Evolutionary conservation across 2,797 vertebrate species (phyloP), one percentile per base, ranked within the genome.

Genomic region (Columba guinea): DNA sequence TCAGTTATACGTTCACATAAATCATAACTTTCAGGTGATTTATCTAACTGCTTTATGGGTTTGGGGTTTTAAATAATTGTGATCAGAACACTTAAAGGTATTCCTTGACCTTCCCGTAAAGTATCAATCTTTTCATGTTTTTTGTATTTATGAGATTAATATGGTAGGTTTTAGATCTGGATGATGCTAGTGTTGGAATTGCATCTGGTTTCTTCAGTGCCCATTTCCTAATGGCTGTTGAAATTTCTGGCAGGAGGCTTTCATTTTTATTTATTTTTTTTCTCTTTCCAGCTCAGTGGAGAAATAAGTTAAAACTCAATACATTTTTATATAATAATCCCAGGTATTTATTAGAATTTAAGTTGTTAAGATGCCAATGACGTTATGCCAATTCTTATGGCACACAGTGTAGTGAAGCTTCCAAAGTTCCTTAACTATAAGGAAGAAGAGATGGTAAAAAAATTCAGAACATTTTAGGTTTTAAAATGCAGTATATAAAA

Each of bases 311-410:
- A 59, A 64, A 90, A 48, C n/a, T 70, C 59, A 65, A 2, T 30
- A 32, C 8, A 7, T 89, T 71, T 87, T 79, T 52, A 87, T 94
- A 56, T 62, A 52, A 78, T 68, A 81, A 46, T 4, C 14, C 17
- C 4, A 52, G n/a, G n/a, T 60, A 34, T 46, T 85, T 13, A 9
- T 35, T 65, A 52, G 35, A 37, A 83, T 2, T 35, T 79, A 30
- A 22, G 22, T 41, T 30, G 8, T 63, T 67, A 49, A 9, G 15
- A 71, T 77, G 48, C 28, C 23, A 16, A 1, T 37, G 34, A 78
- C 60, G 60, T 39, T 32, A 4, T 39, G 14, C 27, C 0, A 0
- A 4, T 88, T 84, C 59, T 59, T 56, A n/a, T 0, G 6, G 27
- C 48, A 55, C 21, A 22, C 3, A 2, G 30, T 55, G 14, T 19